A percentile compares a stretch with the other conserved stretches of the same genome.
These are phyloP conservation scores for Phymorhynchus buccinoides DNA, from an alignment of 1,140 invertebrate species.

Conservation along the genomic window DNA sequence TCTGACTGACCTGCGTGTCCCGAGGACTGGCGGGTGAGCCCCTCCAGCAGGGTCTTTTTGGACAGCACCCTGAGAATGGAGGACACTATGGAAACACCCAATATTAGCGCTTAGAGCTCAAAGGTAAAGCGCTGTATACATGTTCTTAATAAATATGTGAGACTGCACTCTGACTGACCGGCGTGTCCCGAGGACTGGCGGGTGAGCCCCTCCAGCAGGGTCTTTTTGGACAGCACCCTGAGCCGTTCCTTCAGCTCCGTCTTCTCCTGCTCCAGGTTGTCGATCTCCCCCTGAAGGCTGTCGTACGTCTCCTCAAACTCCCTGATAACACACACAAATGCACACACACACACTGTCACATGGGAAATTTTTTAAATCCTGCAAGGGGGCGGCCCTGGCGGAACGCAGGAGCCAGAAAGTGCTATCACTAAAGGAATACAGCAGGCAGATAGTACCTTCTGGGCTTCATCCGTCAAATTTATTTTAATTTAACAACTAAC, in stretches of 20 bases:
- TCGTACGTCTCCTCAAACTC: constrained; percentile 98
- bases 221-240: constrained; percentile 81
- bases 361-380: too few relatives aligned
- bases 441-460: background rate
- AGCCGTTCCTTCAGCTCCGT: constrained; percentile 92
- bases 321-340: constrained; percentile 54
- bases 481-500: too few relatives aligned
- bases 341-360: too few relatives aligned
- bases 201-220: constrained; percentile 78
- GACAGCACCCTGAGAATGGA: constrained; percentile 81
- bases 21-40: constrained; percentile 73
- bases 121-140: too few relatives aligned
- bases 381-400: too few relatives aligned
- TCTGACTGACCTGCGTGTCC: constrained; percentile 62
- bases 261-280: constrained; percentile 89
- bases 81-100: too few relatives aligned
- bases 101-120: too few relatives aligned
- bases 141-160: too few relatives aligned
- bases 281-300: constrained; percentile 94
- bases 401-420: too few relatives aligned
- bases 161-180: too few relatives aligned
- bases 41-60: constrained; percentile 81
- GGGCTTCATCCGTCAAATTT: background rate
- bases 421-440: too few relatives aligned
- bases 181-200: constrained; percentile 65